phyloP scores from a whole-genome alignment of 2,113 vertebrate genomes.

The Hymenochirus boettgeri region DNA sequence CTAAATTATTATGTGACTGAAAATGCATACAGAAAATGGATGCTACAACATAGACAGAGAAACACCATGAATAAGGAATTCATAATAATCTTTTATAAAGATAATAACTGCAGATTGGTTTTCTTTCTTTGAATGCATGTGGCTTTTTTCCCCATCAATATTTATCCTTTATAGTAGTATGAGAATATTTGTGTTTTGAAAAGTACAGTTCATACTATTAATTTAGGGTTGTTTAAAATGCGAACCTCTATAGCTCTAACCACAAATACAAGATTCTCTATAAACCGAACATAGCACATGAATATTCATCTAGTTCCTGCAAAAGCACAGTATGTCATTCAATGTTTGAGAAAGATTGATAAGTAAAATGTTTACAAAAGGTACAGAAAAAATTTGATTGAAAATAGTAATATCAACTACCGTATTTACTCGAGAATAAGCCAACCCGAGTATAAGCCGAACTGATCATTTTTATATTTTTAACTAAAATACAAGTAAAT shows the following conservation, averaged over 20 bases:
- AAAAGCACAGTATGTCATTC: too few species aligned
- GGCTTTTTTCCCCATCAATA: constrained; percentile 29
- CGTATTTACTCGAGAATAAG: too few species aligned
- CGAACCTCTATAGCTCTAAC: constrained; percentile 10
- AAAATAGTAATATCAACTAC: too few species aligned
- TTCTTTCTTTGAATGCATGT: constrained; percentile 27
- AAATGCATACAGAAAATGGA: constrained; percentile 14
- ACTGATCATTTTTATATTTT: too few species aligned
- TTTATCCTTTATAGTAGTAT: constrained; percentile 27
- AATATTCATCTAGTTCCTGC: constrained; percentile 12
- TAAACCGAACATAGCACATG: constrained; percentile 4
- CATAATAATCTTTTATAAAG: constrained; percentile 35
- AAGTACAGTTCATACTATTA: constrained; percentile 11
- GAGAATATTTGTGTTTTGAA: constrained; percentile 33
- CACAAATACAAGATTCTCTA: background rate
- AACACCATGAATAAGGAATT: constrained; percentile 28
- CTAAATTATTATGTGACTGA: constrained; percentile 10
- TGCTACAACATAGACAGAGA: constrained; percentile 11
- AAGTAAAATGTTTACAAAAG: too few species aligned
- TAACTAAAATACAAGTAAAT: too few species aligned
- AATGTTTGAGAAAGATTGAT: too few species aligned
- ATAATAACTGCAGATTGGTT: constrained; percentile 26
- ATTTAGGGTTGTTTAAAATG: constrained; percentile 21
- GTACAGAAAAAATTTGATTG: too few species aligned
- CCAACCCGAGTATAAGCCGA: too few species aligned